Percentiles rank a stretch among this genome's conserved stretches.
Evolutionary conservation across 2,888 invertebrate species (phyloP).

Genomic region (Pardosa pseudoannulata): DNA sequence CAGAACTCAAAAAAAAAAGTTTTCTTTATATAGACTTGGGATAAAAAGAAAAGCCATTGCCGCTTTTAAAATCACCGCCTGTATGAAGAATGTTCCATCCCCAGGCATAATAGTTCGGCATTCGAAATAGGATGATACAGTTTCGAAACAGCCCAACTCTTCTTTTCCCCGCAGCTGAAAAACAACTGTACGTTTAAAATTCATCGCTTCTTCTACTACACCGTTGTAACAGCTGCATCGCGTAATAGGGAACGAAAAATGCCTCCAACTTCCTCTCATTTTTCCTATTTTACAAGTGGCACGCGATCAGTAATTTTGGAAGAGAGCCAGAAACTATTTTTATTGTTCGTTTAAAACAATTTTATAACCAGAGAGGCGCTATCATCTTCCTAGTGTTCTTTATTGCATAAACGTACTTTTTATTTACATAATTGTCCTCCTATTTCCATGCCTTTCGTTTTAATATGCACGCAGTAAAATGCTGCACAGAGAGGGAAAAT

Average conservation of each 20-base stretch:
- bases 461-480: too few relatives aligned
- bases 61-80: too few relatives aligned
- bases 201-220: not conserved
- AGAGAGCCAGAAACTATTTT: constrained; percentile 5
- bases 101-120: too few relatives aligned
- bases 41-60: too few relatives aligned
- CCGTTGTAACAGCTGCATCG: constrained; percentile 9
- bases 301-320: constrained; percentile 16
- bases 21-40: too few relatives aligned
- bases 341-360: constrained; percentile 24
- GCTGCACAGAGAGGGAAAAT: too few relatives aligned
- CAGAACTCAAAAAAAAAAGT: too few relatives aligned
- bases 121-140: constrained; percentile 17
- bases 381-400: not conserved
- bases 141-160: constrained; percentile 14
- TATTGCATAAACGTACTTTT: not conserved
- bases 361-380: constrained; percentile 9
- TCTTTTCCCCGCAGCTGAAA: not conserved
- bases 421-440: constrained; percentile 1
- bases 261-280: not conserved
- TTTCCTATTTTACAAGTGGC: not conserved
- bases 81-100: too few relatives aligned
- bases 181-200: constrained; percentile 14
- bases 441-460: not conserved
- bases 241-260: not conserved